phyloP scores from a whole-genome alignment of 30 jellyfish, hydroid and myxozoan species.

The Mastigias papua region DNA sequence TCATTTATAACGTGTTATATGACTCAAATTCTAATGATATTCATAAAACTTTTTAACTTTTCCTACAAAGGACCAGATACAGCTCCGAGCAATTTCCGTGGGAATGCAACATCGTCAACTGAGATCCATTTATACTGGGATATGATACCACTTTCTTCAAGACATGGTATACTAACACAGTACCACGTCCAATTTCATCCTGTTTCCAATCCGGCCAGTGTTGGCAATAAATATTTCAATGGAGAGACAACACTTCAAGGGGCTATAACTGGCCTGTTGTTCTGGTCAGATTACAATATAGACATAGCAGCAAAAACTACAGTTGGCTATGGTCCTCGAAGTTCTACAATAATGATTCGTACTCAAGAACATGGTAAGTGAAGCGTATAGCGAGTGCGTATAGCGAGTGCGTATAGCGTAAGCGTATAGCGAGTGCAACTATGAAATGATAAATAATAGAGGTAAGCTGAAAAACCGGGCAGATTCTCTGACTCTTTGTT shows the following conservation, averaged over 20 bases:
- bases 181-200: constrained; percentile 22
- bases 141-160: constrained; percentile 14
- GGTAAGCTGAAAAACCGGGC: too few relatives aligned
- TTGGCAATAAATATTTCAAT: background rate
- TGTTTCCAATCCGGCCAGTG: background rate
- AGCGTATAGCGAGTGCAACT: too few relatives aligned
- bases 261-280: constrained; percentile 1
- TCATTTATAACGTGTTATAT: too few relatives aligned
- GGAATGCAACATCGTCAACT: constrained; percentile 52
- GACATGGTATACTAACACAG: constrained; percentile 58
- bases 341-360: constrained; percentile 4
- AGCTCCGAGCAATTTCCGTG: constrained; percentile 55
- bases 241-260: constrained; percentile 34
- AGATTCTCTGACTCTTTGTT: too few relatives aligned
- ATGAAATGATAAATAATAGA: too few relatives aligned
- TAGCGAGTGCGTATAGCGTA: too few relatives aligned
- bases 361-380: constrained; percentile 64
- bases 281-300: constrained; percentile 44
- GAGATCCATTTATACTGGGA: constrained; percentile 27
- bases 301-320: constrained; percentile 37
- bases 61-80: constrained; percentile 55
- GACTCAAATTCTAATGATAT: too few relatives aligned
- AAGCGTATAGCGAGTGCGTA: too few relatives aligned
- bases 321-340: constrained; percentile 56
- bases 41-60: too few relatives aligned